Percentiles rank a stretch among this genome's conserved stretches.
phyloP scores from a whole-genome alignment of 1,140 invertebrate species.

The Cyphomyrmex costatus region DNA sequence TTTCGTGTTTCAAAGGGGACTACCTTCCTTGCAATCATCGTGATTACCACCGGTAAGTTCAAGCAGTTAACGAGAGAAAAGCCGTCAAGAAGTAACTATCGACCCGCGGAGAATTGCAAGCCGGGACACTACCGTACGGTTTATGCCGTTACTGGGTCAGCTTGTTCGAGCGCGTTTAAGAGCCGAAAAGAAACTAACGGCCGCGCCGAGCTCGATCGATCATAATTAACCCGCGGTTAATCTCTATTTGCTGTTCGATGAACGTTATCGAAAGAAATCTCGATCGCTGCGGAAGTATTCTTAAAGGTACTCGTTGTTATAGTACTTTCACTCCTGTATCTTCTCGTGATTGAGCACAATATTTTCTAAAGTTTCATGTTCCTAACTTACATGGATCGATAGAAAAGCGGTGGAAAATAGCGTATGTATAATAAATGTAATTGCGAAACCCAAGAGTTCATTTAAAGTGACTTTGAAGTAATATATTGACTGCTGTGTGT shows the following conservation, averaged over 20 bases:
- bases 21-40: conserved; percentile 50
- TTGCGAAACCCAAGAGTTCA: background rate
- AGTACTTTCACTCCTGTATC: conserved; percentile 7
- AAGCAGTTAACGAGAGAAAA: conserved; percentile 57
- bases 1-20: conserved; percentile 28
- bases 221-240: conserved; percentile 60
- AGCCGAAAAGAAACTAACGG: conserved; percentile 55
- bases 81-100: conserved; percentile 54
- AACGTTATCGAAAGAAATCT: conserved; percentile 15
- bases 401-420: background rate
- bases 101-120: conserved; percentile 53
- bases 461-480: background rate
- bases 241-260: conserved; percentile 48
- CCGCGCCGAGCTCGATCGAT: conserved; percentile 29
- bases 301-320: background rate
- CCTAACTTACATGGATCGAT: background rate
- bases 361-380: background rate
- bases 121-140: conserved; percentile 54
- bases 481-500: background rate
- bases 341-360: conserved; percentile 18
- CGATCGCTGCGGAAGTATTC: conserved; percentile 17
- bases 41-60: conserved; percentile 59
- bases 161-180: conserved; percentile 40
- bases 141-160: conserved; percentile 63
- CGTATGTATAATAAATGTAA: conserved; percentile 2